Base-by-base conservation (phyloP, 2,113 vertebrate genomes). In the Ondatra zibethicus region DNA sequence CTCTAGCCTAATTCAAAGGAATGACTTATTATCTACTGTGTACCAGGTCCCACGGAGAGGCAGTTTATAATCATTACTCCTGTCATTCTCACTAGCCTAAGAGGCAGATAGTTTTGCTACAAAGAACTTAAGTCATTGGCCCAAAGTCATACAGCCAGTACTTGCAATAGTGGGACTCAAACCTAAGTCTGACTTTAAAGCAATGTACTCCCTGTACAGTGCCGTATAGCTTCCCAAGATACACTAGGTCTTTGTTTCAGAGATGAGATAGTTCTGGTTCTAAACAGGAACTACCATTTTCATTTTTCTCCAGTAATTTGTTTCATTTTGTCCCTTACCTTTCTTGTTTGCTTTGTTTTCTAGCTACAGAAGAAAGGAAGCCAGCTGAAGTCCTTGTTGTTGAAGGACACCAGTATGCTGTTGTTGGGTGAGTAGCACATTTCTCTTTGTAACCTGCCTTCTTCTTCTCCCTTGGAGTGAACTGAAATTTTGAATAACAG, bases 361-460 rank as follows among this genome's bases (percentile, higher is more conserved):
- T 98, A 99, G 99, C 98, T 98, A 77, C 98, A 33, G 99, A 99
- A 96, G 99, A 99, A 93, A 99, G 99, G 97, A 99, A 99, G 89
- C 99, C 99, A 52, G 66, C 98, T 2, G 99, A 99, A n/a, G 99
- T 99, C 89, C 99, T 99, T 93, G 97, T 98, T 72, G 99, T 99
- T 1, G 99, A 99, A 93, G 99, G 99, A 63, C 99, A 99, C 94
- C 99, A 99, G 84, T 99, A 99, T 76, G 99, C 99, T 47, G 99
- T 99, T 4, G 99, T 99, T n/a, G 99, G 99, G 99, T 99, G 98
- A 97, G 98, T 93, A 76, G 66, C 50, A 55, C 12, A 76, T 90
- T 80, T 97, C 93, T 96, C 78, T 73, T 86, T 92, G 86, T 91
- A 94, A 78, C 10, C 7, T 61, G 4, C 94, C 78, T 96, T 95